Base-by-base conservation (phyloP, 2,797 vertebrate species). In the Onychomys leucogaster region DNA sequence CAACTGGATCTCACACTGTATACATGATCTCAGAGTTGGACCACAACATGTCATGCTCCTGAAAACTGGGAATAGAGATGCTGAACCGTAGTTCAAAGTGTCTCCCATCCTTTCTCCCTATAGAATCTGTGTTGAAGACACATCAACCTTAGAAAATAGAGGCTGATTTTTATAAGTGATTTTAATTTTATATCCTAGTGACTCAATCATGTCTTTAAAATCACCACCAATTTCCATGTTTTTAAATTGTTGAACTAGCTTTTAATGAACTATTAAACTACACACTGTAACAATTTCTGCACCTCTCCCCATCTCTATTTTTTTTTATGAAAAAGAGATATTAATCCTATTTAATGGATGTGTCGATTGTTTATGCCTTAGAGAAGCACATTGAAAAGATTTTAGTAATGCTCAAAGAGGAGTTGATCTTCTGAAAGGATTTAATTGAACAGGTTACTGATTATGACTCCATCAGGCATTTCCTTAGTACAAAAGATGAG, bases 361-460 rank as follows among this genome's bases (percentile, higher is more conserved):
- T 37, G 84, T 87, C 6, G 77, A 34, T 94, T 94, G 90, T 83
- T 6, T 77, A 87, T 91, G 10, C 73, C 89, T 96, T 67, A 10
- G 19, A 78, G 95, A 61, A 12, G 65, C 34, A 17, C 0, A 0
- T 94, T 71, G 41, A 41, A 94, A 92, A 94, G 59, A 91, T 67
- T 57, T 80, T 52, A 65, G 2, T 0, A 34, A 83, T 67, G 91
- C 71, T 77, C 19, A 49, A 94, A 94, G 85, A 96, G 97, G 61
- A 81, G 67, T 85, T 94, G 76, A 91, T 87, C 21, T 43, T 57
- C 34, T 69, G 80, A 94, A 96, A 91, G 69, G 43, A 76, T 73
- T 85, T 95, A 77, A 88, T 91, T 65, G 59, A 98, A 96, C 82
- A 73, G 82, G 82, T 95, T 89, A 63, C 59, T 95, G 82, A 82